Conservation (phyloP, 2,888 invertebrate species). For the Trilocha varians region DNA sequence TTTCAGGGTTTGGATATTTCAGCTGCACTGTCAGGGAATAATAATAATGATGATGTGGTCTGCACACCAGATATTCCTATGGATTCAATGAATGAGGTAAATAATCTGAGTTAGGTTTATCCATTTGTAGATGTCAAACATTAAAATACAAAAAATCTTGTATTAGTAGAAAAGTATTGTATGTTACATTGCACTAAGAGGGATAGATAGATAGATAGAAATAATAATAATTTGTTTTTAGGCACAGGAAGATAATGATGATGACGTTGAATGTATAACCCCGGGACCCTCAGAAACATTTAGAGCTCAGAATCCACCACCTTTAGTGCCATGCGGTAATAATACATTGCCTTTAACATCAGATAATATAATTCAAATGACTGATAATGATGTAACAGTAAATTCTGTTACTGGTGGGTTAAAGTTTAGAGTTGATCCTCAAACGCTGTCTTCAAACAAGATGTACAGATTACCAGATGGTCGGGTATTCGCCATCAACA, state of each 20-base stretch:
- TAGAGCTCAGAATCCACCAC: constrained; percentile 27
- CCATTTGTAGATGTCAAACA: no score
- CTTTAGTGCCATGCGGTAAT: constrained; percentile 23
- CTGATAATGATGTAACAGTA: constrained; percentile 67
- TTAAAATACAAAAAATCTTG: background rate
- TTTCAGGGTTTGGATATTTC: constrained; percentile 59
- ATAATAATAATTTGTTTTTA: constrained; percentile 15
- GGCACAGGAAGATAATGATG: constrained; percentile 64
- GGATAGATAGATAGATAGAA: background rate
- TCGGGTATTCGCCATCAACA: constrained; percentile 63
- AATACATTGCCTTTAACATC: constrained; percentile 24
- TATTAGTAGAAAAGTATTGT: background rate
- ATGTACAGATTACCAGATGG: constrained; percentile 69
- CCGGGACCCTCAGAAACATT: constrained; percentile 36
- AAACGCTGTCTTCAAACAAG: constrained; percentile 65
- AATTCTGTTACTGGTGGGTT: constrained; percentile 60
- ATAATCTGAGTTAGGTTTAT: no score
- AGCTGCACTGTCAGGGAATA: constrained; percentile 15
- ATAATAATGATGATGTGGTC: constrained; percentile 67
- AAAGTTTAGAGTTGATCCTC: constrained; percentile 66
- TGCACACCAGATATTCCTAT: constrained; percentile 76
- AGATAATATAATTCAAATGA: constrained; percentile 66
- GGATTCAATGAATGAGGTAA: constrained; percentile 63
- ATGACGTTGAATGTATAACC: constrained; percentile 65
- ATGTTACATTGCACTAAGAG: background rate